Conservation (phyloP, 1,140 invertebrate species). For the Bombus terrestris region DNA sequence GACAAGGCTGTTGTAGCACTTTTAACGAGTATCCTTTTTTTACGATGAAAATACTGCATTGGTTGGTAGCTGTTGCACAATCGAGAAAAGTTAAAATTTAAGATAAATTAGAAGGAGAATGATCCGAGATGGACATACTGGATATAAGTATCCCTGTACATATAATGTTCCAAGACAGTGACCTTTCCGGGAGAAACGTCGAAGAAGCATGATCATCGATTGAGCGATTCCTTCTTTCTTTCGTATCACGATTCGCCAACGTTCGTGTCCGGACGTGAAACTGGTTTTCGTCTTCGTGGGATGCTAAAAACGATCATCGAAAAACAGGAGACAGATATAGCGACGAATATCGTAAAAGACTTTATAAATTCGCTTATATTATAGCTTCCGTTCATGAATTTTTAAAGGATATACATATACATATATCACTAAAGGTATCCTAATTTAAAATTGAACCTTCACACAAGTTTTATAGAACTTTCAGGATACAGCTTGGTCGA, state of each 20-base stretch:
- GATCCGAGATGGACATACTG: not conserved
- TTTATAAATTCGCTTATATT: not conserved
- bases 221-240: constrained; percentile 56
- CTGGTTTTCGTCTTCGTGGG: constrained; percentile 58
- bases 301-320: constrained; percentile 52
- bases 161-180: constrained; percentile 25
- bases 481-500: not conserved
- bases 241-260: constrained; percentile 52
- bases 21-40: constrained; percentile 16
- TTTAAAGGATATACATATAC: not conserved
- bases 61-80: not conserved
- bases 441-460: not conserved
- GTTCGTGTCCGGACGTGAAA: constrained; percentile 54
- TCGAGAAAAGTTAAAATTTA: not conserved
- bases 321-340: constrained; percentile 39
- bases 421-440: not conserved
- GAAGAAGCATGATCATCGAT: constrained; percentile 46
- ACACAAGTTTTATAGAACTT: not conserved
- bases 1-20: constrained; percentile 27
- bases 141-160: not conserved
- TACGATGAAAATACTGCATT: not conserved
- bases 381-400: no score
- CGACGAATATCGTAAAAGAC: constrained; percentile 7
- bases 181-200: constrained; percentile 28
- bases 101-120: constrained; percentile 5